Conservation (phyloP, 2,113 vertebrate species). For the Scatophagus argus region DNA sequence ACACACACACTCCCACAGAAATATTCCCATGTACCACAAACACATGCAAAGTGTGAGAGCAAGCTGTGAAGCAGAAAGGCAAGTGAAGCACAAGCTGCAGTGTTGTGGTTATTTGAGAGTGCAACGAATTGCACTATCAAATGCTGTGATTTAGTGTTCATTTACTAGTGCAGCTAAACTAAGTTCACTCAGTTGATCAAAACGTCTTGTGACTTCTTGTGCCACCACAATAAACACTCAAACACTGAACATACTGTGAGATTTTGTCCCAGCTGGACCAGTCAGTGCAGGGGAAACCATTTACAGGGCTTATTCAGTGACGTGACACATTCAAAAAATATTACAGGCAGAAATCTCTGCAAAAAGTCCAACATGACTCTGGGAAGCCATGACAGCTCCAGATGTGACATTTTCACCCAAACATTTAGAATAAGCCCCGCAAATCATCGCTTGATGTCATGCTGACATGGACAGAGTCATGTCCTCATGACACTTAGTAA, state of each 20-base stretch:
- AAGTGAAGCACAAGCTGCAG: conserved; percentile 60
- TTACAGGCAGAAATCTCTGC: conserved; percentile 57
- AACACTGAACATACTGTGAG: conserved; percentile 36
- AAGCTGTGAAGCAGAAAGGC: conserved; percentile 65
- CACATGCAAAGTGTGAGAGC: conserved; percentile 72
- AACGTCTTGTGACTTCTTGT: neutral
- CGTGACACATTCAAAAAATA: conserved; percentile 44
- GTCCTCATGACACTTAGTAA: conserved; percentile 42
- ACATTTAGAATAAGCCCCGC: conserved; percentile 61
- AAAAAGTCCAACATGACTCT: conserved; percentile 20
- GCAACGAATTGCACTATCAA: conserved; percentile 15
- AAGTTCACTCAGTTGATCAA: conserved; percentile 8
- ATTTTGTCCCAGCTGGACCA: conserved; percentile 31
- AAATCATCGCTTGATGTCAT: conserved; percentile 42
- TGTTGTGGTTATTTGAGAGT: conserved; percentile 46
- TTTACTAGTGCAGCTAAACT: conserved; percentile 38
- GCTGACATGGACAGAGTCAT: conserved; percentile 42
- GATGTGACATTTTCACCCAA: conserved; percentile 54
- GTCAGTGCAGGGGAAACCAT: conserved; percentile 22
- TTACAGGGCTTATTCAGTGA: conserved; percentile 56
- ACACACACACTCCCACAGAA: conserved; percentile 61
- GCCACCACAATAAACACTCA: conserved; percentile 30
- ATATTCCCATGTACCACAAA: conserved; percentile 56
- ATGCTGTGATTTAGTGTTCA: conserved; percentile 46
- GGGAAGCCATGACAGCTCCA: neutral